These are phyloP conservation scores for Siderastrea radians DNA, from an alignment of 92 coral and sea anemone species.

Conservation along the genomic window DNA sequence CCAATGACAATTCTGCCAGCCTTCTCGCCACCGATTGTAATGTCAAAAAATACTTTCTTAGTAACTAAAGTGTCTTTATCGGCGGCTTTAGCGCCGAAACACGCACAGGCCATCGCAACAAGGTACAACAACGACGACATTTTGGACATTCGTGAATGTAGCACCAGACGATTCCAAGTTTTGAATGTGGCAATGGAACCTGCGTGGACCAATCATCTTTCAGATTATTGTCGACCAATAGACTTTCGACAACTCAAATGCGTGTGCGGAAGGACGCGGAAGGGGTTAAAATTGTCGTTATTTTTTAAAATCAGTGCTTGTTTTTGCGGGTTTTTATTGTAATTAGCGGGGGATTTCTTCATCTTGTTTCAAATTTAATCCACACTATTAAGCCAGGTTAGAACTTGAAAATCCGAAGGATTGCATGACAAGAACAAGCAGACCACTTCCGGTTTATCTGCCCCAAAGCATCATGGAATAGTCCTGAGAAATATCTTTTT, in stretches of 20 bases:
- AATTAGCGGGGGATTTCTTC: not conserved
- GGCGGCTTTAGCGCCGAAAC: slow-evolving; percentile 52
- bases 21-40: slow-evolving; percentile 82
- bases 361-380: no score
- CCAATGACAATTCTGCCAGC: slow-evolving; percentile 92
- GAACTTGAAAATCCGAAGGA: no score
- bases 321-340: not conserved
- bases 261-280: not conserved
- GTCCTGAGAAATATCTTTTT: no score
- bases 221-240: slow-evolving; percentile 2
- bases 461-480: no score
- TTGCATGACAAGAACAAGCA: no score
- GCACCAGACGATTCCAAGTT: slow-evolving; percentile 28
- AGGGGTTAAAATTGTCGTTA: no score
- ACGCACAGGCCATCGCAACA: slow-evolving; percentile 40
- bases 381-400: no score
- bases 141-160: slow-evolving; percentile 9
- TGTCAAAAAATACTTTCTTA: slow-evolving; percentile 85
- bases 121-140: slow-evolving; percentile 51
- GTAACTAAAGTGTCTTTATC: slow-evolving; percentile 47
- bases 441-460: no score
- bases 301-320: not conserved
- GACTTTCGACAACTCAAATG: slow-evolving; percentile 26
- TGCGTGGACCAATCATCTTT: slow-evolving; percentile 38
- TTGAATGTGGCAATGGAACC: not conserved